phyloP scores from a whole-genome alignment of 1,140 invertebrate genomes.

The Drosophila ironensis region DNA sequence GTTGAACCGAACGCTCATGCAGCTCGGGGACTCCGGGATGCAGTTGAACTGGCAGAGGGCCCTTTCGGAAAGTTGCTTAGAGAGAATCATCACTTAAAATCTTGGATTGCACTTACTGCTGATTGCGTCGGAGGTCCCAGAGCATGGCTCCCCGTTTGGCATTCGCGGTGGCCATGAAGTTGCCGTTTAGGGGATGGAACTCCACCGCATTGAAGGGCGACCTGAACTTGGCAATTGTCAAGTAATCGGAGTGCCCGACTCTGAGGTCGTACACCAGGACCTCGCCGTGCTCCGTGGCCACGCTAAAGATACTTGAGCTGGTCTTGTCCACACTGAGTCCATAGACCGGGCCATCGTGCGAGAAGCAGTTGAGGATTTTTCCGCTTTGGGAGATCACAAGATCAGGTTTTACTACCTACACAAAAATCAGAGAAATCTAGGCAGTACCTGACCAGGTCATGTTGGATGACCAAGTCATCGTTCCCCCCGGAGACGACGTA shows the following conservation, averaged over 20 bases:
- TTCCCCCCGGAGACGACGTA: constrained; percentile 96
- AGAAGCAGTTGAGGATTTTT: constrained; percentile 88
- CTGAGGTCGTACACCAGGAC: constrained; percentile 90
- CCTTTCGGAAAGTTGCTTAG: constrained; percentile 74
- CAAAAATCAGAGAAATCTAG: background rate
- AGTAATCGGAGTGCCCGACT: constrained; percentile 83
- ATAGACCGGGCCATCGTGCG: constrained; percentile 94
- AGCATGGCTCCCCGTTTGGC: constrained; percentile 93
- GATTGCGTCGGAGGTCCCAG: constrained; percentile 93
- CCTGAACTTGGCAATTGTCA: constrained; percentile 85
- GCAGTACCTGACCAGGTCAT: constrained; percentile 89
- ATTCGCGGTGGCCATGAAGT: constrained; percentile 93
- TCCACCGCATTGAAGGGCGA: constrained; percentile 94
- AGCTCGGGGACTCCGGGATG: constrained; percentile 87
- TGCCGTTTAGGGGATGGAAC: constrained; percentile 93
- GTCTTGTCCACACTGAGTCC: constrained; percentile 92
- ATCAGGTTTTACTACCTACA: too few species aligned
- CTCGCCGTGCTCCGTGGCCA: constrained; percentile 94
- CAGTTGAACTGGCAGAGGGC: constrained; percentile 88
- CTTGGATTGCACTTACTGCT: constrained; percentile 84
- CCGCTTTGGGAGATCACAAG: constrained; percentile 84
- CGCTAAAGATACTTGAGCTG: constrained; percentile 92
- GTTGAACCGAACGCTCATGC: constrained; percentile 96
- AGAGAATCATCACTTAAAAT: background rate
- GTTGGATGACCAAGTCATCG: constrained; percentile 96